These are phyloP conservation scores for Malurus cyaneus DNA, from an alignment of 2,113 vertebrate species.

Conservation along the genomic window DNA sequence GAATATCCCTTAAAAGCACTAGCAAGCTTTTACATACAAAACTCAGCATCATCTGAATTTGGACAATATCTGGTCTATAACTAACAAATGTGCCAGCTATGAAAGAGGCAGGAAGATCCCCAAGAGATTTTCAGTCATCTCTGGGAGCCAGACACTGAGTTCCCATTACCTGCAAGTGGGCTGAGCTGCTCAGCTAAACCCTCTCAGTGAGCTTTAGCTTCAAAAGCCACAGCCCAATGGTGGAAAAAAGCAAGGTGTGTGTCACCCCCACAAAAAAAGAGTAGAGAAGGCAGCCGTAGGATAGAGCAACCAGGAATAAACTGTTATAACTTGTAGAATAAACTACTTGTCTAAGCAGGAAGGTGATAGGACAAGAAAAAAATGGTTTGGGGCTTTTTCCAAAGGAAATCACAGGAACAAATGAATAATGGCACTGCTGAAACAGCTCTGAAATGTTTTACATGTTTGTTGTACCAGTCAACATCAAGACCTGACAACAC, in stretches of 20 bases:
- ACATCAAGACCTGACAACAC: not conserved
- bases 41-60: not conserved
- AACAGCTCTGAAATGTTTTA: not conserved
- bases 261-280: not conserved
- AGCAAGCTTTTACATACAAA: not conserved
- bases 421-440: not conserved
- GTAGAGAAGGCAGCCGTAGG: not conserved
- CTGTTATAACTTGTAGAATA: too few species aligned
- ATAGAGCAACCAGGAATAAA: not conserved
- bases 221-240: not conserved
- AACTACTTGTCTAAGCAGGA: not conserved
- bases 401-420: not conserved
- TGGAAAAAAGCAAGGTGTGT: not conserved
- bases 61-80: not conserved
- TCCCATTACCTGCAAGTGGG: not conserved
- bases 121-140: not conserved
- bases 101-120: not conserved
- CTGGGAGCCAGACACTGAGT: not conserved
- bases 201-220: not conserved
- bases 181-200: not conserved
- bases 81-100: not conserved
- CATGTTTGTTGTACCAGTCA: not conserved
- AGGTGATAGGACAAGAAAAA: not conserved
- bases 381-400: rapidly evolving
- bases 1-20: not conserved